Base-by-base conservation (phyloP, 2,113 vertebrate genomes). In the Macrotus californicus region DNA sequence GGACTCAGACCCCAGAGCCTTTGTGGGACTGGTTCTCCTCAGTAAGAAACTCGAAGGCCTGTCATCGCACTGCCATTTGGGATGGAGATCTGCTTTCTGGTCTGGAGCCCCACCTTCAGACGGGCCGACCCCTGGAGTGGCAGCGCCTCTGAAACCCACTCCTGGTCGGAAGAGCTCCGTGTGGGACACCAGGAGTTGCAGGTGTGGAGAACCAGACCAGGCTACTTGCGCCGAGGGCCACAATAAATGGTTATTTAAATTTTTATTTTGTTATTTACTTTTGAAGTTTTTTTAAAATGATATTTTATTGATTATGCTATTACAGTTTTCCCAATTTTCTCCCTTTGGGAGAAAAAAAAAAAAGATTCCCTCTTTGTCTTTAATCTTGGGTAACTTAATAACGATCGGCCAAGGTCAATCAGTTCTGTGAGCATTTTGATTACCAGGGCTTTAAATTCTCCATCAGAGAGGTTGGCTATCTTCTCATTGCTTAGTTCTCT, bases 221-320 rank as follows among this genome's bases (percentile, higher is more conserved):
- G 41, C 29, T 26, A 43, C 54, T 91, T 88, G 43, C 54, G 70
- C 82, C 46, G 4, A 91, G 66, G 43, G 19, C 48, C 34, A n/a
- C 67, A 96, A 89, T 93, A 95, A 97, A 96, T 11, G 72, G 29
- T 67, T 89, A 34, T 90, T 94, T 91, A 72, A 7, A 43, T 31
- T 67, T 80, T 46, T 91, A 80, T 87, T 61, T 12, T 48, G 59
- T 83, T 95, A 46, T 72, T 95, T 92, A 61, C 73, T 86, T 87
- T 87, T 66, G 7, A 52, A 22, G 22, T 56, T 22, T 54, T 54
- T 54, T 56, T 8, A 56, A 52, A 54, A 54, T 56, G 22, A 59
- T 59, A 59, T 24, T 59, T 59, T 24, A 24, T 59, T 59, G 56
- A 59, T 59, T 59, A 59, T 59, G 22, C 22, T 24, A 59, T 59